Base-by-base conservation (phyloP, 1,140 invertebrate species). In the Orius laevigatus region DNA sequence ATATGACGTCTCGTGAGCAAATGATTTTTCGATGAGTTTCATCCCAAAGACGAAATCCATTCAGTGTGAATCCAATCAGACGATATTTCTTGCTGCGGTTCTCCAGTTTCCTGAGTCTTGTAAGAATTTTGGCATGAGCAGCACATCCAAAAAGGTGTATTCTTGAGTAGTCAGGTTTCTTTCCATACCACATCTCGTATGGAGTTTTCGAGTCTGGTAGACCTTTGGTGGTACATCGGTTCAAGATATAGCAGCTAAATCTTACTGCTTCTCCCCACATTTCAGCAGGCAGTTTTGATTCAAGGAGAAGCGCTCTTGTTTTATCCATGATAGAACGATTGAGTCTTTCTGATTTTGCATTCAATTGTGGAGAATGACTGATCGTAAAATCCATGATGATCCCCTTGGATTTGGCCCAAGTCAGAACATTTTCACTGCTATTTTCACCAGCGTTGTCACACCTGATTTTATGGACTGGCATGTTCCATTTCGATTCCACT, bases 261-360 rank as follows among this genome's bases (percentile, higher is more conserved):
- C 45, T n/a, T 5, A 59, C 42, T 8, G 60, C 60, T 52, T 62
- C 59, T 33, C 49, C 56, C 61, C 57, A 63, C 31, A 62, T 44
- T 46, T 55, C 31, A 46, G 57, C 59, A 9, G 48, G 15, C 12
- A 56, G 8, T 5, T 53, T 40, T 12, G 55, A 45, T 3, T 59
- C 54, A 32, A 55, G 47, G 11, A 67, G 39, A 45, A 66, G 42
- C 5, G 58, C 53, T 55, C 64, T 53, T 6, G 60, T 58, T 48
- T 53, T 57, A 4, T 63, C 55, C 2, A 58, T 36, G 0, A 67
- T 20, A 0, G 59, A 65, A 46, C 63, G 15, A 39, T 67, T 67
- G 8, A 58, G 48, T 20, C 66, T 50, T 52, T 67, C 63, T 0
- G 61, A 56, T 31, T 56, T 49, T 35, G 63, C 65, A 56, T 69